These are phyloP conservation scores for Gymnothorax reevesii DNA, from an alignment of 2,797 vertebrate genomes.

Conservation along the genomic window DNA sequence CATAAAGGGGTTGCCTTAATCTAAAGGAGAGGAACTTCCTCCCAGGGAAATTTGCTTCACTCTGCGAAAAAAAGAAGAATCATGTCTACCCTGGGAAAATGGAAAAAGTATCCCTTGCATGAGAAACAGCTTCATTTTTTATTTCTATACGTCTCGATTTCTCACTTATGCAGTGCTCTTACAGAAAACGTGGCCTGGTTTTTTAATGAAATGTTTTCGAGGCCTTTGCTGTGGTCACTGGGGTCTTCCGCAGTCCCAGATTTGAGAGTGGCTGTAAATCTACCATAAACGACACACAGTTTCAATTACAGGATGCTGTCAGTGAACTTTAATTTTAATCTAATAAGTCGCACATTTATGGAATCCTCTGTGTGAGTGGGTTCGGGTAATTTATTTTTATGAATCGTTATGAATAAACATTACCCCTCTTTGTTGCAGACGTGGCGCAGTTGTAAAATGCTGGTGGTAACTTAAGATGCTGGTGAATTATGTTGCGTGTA, in stretches of 20 bases:
- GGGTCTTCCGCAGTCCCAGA: neutral
- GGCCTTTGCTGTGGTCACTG: neutral
- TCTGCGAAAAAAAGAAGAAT: neutral
- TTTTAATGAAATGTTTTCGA: neutral
- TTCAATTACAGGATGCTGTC: neutral
- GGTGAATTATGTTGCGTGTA: neutral
- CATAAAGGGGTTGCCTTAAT: neutral
- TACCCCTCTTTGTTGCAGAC: neutral
- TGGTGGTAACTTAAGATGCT: neutral
- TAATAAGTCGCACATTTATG: neutral
- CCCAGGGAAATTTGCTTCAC: neutral
- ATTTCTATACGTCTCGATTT: neutral
- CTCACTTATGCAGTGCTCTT: neutral
- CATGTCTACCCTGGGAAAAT: neutral
- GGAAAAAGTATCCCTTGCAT: neutral
- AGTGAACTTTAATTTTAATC: neutral
- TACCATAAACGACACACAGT: neutral
- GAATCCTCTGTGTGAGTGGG: neutral
- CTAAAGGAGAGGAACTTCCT: neutral
- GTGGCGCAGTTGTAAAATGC: too few relatives aligned
- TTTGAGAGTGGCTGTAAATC: neutral
- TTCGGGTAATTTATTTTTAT: neutral
- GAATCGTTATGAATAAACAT: neutral
- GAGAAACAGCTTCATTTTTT: neutral
- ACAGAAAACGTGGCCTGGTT: neutral